A percentile compares a stretch with the other conserved stretches of the same genome.
These are phyloP conservation scores for Rhizoglyphus robini DNA, from an alignment of 1,140 invertebrate species.

Conservation along the genomic window DNA sequence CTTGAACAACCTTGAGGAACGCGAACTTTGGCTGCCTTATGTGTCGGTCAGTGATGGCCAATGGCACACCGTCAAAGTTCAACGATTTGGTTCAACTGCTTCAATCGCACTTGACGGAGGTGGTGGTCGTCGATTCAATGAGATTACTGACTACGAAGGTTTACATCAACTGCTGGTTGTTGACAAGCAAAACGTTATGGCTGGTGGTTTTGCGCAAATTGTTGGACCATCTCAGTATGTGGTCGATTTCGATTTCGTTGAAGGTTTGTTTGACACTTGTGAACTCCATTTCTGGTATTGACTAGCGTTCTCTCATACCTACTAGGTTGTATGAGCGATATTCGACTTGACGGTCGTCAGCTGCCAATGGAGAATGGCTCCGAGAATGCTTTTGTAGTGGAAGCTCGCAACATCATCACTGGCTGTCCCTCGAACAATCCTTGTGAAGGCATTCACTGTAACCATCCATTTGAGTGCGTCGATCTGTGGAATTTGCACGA, in stretches of 20 bases:
- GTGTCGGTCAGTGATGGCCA: constrained; percentile 87
- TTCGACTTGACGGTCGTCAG: constrained; percentile 77
- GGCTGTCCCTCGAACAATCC: constrained; percentile 87
- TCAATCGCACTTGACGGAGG: constrained; percentile 84
- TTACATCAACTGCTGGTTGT: constrained; percentile 73
- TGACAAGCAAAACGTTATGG: constrained; percentile 85
- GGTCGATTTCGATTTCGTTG: constrained; percentile 87
- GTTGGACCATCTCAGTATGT: constrained; percentile 59
- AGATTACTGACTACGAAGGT: constrained; percentile 75
- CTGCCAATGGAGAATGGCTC: constrained; percentile 84
- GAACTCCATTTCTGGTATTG: too few species aligned
- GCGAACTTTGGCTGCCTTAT: constrained; percentile 73
- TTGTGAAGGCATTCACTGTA: constrained; percentile 64
- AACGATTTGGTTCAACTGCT: constrained; percentile 79
- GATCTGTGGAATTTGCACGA: constrained; percentile 93
- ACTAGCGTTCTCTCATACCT: too few species aligned
- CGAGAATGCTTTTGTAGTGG: constrained; percentile 83
- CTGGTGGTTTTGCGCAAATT: constrained; percentile 85
- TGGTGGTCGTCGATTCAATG: constrained; percentile 83
- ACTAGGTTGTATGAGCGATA: constrained; percentile 63
- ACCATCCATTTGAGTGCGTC: constrained; percentile 82
- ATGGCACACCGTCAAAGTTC: constrained; percentile 77
- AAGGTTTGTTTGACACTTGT: constrained; percentile 45
- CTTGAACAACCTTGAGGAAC: constrained; percentile 77
- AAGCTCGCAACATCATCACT: constrained; percentile 71